Evolutionary conservation across 2,797 vertebrate genomes (phyloP).

Genomic region (Esox masquinongy): DNA sequence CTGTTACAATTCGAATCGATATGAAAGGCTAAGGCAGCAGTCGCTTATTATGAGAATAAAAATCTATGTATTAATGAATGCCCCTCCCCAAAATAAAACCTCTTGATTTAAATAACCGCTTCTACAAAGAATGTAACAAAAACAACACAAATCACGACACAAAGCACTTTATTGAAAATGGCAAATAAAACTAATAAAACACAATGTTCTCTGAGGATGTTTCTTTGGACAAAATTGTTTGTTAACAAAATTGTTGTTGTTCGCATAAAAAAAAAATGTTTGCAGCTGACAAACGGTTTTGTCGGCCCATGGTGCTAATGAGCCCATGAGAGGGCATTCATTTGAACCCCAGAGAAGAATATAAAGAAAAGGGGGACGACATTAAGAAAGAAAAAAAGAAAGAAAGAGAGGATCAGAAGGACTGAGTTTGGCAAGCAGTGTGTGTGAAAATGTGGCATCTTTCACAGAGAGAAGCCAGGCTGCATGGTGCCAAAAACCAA

Average conservation of each 20-base stretch:
- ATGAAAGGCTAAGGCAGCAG: neutral
- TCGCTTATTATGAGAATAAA: neutral
- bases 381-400: slow-evolving; percentile 53
- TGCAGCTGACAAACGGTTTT: slow-evolving; percentile 60
- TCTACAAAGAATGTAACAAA: neutral
- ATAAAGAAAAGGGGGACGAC: slow-evolving; percentile 63
- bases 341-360: slow-evolving; percentile 71
- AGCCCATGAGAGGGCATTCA: slow-evolving; percentile 68
- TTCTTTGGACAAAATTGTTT: slow-evolving; percentile 5
- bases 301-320: slow-evolving; percentile 66
- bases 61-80: neutral
- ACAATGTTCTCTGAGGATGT: slow-evolving; percentile 23
- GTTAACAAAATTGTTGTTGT: neutral
- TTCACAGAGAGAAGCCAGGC: slow-evolving; percentile 65
- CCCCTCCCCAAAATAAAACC: neutral
- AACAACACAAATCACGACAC: neutral
- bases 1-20: neutral
- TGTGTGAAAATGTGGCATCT: slow-evolving; percentile 79
- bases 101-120: neutral
- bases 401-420: slow-evolving; percentile 74
- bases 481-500: slow-evolving; percentile 69
- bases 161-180: slow-evolving; percentile 7
- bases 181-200: slow-evolving; percentile 1
- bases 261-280: slow-evolving; percentile 39
- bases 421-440: slow-evolving; percentile 70